Evolutionary conservation across 2,797 vertebrate genomes (phyloP), one percentile per base, ranked within the genome.

Genomic region (Apogon hyalosoma): DNA sequence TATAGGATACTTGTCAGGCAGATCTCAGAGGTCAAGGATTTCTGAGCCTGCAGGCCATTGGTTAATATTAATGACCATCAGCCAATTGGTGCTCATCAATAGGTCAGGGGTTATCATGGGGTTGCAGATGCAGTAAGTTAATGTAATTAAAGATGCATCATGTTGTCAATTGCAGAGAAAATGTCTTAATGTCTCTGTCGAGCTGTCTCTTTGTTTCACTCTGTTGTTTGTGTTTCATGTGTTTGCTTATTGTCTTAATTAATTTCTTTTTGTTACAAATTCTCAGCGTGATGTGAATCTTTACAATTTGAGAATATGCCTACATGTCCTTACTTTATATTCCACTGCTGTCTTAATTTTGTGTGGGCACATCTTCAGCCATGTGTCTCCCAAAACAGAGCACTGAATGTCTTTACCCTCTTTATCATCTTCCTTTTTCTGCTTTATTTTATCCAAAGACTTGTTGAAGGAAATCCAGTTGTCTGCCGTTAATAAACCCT

Each of bases 21-120:
- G 70, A 84, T 83, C 69, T 75, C 18, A 77, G 80, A 93, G 90
- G 92, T 94, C 91, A 90, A 92, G 89, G 87, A 91, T 87, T 82
- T 75, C 72, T 68, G 57, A 81, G 83, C 83, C 89, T 74, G 56
- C 65, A 79, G 83, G 86, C 77, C 40, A 70, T 82, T 85, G 81
- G 86, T 91, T 90, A 93, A 94, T 93, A 92, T 93, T 92, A 91
- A 94, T 91, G 89, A 84, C 75, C 50, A 52, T 58, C 62, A 65
- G 69, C 79, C 84, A 80, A 89, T 87, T 76, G 76, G 52, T 75
- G 62, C 36, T 73, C 83, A 83, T 94, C 93, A 90, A 92, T 93
- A 94, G 91, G 85, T 88, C 89, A 88, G 65, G 73, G 92, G 91
- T 93, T 93, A 93, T 94, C 91, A 54, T 40, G 45, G 83, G 75